Conservation (phyloP, 2,888 invertebrate species). For the Oscheius sp. region DNA sequence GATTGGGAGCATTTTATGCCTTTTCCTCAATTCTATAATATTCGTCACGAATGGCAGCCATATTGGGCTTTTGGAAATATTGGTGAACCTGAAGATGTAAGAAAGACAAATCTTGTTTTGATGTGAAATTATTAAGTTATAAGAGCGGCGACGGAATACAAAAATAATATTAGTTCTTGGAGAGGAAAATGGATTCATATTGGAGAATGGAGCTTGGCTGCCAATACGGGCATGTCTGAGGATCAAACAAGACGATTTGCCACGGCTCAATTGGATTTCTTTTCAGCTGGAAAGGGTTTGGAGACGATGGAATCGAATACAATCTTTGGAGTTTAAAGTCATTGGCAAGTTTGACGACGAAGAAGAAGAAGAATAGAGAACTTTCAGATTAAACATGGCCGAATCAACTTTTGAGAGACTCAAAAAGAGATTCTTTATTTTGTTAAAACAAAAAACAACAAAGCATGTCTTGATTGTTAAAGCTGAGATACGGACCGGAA, state of each 20-base stretch:
- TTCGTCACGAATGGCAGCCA: constrained; percentile 16
- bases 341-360: no score
- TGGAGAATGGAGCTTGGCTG: constrained; percentile 13
- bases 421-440: not conserved
- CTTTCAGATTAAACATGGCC: no score
- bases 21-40: not conserved
- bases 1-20: constrained; percentile 10
- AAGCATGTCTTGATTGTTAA: not conserved
- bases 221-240: not conserved
- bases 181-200: constrained; percentile 4
- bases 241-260: constrained; percentile 3
- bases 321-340: constrained; percentile 15
- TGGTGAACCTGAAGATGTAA: not conserved
- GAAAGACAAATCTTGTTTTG: not conserved
- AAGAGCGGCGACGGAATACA: not conserved
- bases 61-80: constrained; percentile 2
- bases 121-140: not conserved
- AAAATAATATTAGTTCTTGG: not conserved
- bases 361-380: no score
- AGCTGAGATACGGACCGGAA: constrained; percentile 29
- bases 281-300: constrained; percentile 13
- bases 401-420: not conserved
- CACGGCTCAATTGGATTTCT: not conserved
- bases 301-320: constrained; percentile 14
- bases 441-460: not conserved